Evolutionary conservation across 1,140 invertebrate genomes (phyloP), one percentile per base, ranked within the genome.

Genomic region (Eriocheir sinensis): DNA sequence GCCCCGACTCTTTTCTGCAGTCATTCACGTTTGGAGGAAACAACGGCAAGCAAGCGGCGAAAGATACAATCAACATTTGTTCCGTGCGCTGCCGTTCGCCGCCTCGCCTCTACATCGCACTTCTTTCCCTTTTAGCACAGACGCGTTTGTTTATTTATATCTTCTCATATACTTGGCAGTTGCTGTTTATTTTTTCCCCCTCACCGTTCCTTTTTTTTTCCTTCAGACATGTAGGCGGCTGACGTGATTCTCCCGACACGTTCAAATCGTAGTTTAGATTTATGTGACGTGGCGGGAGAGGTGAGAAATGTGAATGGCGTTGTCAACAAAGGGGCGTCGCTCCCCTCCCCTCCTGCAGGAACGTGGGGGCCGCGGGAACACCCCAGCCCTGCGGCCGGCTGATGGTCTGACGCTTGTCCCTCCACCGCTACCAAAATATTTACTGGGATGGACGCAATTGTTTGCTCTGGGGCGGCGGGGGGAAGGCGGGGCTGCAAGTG

Each of bases 291-390:
- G 93, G 89, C 93, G 72, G 89, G 93, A 94, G 93, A 91, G 88
- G 93, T 94, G 93, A 94, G 93, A 94, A 94, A 94, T 94, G 93
- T 94, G 93, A 94, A 94, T 94, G 93, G 93, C 93, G 89, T 94
- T 86, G 93, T 86, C 93, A 94, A 94, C 93, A 94, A 94, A 94
- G 89, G 89, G 93, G 89, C 72, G 89, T n/a, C 93, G 89, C 89
- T 79, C 72, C 90, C 81, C 80, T 81, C 79, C 92, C 40, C 72
- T 83, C 79, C 83, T 60, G 36, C 48, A 53, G 80, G 80, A 93
- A 48, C 41, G 92, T 36, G 81, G 17, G 86, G 38, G 60, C 30
- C 32, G 79, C 40, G 72, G 60, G 72, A 81, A 60, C 41, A 40
- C 89, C 89, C 27, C 92, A 89, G 36, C 86, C 32, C 89, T 83